Evolutionary conservation across 2,888 invertebrate genomes (phyloP).

Genomic region (Rotaria sp.): DNA sequence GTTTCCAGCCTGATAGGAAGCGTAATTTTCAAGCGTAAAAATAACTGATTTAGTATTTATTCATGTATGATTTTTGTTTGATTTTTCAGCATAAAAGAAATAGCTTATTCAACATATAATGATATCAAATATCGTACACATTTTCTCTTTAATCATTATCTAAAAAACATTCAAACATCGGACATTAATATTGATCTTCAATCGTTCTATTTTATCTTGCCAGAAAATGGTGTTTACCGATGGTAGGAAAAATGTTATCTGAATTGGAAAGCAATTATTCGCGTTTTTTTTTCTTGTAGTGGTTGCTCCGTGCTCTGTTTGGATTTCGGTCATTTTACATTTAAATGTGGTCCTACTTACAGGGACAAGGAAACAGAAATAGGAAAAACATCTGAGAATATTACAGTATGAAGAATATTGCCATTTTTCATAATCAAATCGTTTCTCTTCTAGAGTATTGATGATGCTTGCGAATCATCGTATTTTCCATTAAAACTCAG

Average conservation of each 20-base stretch:
- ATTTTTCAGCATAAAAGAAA: background rate
- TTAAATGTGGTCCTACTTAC: slow-evolving; percentile 9
- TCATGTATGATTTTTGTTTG: no score
- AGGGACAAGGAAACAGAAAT: no score
- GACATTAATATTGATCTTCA: slow-evolving; percentile 64
- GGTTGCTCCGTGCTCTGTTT: slow-evolving; percentile 32
- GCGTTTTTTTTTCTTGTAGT: background rate
- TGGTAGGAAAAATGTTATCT: slow-evolving; percentile 47
- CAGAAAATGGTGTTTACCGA: slow-evolving; percentile 70
- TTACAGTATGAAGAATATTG: no score
- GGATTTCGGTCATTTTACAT: slow-evolving; percentile 42
- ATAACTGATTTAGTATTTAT: no score
- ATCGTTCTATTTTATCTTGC: slow-evolving; percentile 79
- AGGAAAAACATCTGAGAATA: no score
- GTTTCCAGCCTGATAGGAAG: background rate
- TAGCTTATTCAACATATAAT: background rate
- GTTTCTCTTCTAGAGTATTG: background rate
- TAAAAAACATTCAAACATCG: slow-evolving; percentile 33
- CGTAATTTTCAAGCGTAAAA: background rate
- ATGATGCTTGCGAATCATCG: background rate
- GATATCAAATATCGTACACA: slow-evolving; percentile 35
- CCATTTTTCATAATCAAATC: no score
- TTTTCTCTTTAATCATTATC: slow-evolving; percentile 36
- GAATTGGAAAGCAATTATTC: no score
- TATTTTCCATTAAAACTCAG: background rate